Percentiles rank a stretch among this genome's conserved stretches.
phyloP scores from a whole-genome alignment of 2,113 vertebrate genomes.

The Puffinus mauretanicus region DNA sequence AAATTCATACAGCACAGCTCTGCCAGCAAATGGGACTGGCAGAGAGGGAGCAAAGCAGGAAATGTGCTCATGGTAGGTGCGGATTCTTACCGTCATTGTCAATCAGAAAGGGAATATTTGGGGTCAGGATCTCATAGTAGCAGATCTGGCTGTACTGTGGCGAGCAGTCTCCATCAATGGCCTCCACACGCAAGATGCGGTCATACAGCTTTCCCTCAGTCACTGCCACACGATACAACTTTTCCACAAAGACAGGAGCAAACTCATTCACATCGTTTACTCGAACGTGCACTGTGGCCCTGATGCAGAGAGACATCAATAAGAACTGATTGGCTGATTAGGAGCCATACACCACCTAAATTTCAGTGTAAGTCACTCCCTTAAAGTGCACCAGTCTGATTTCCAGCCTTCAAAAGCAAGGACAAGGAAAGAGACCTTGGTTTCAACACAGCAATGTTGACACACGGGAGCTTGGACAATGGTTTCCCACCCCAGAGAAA shows the following conservation, averaged over 20 bases:
- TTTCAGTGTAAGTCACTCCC: background rate
- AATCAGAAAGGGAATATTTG: slow-evolving; percentile 94
- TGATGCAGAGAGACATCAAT: slow-evolving; percentile 31
- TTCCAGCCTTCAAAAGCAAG: background rate
- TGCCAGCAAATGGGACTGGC: background rate
- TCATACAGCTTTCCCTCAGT: slow-evolving; percentile 94
- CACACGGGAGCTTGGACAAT: background rate
- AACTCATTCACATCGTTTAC: slow-evolving; percentile 98
- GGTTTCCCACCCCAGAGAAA: background rate
- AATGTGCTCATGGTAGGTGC: fast-evolving
- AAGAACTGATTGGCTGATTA: background rate
- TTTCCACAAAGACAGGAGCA: slow-evolving; percentile 94
- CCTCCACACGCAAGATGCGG: slow-evolving; percentile 91
- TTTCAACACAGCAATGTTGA: background rate
- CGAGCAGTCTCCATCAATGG: slow-evolving; percentile 94
- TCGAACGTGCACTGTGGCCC: slow-evolving; percentile 94
- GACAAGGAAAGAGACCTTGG: background rate
- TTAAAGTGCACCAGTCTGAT: background rate
- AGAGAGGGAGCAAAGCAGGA: background rate
- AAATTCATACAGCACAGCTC: background rate
- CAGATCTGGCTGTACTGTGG: slow-evolving; percentile 99
- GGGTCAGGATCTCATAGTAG: slow-evolving; percentile 98
- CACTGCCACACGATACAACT: slow-evolving; percentile 88
- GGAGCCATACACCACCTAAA: background rate
- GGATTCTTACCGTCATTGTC: slow-evolving; percentile 90